Evolutionary conservation across 2,888 invertebrate species (phyloP).

Genomic region (Perithous albicinctus): DNA sequence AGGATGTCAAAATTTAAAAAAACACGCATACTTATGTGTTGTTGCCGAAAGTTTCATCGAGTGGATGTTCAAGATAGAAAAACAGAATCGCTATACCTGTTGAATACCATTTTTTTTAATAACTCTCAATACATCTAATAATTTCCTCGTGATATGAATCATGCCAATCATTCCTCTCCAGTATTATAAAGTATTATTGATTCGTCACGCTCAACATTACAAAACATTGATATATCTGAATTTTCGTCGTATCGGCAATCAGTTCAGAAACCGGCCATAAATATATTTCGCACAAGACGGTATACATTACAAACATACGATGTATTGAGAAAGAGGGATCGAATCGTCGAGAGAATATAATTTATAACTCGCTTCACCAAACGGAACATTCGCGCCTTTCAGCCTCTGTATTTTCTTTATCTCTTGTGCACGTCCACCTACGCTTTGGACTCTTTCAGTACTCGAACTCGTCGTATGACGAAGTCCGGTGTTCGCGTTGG

Average conservation of each 20-base stretch:
- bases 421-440: conserved; percentile 62
- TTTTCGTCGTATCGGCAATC: conserved; percentile 16
- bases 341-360: conserved; percentile 61
- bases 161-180: too few relatives aligned
- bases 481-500: conserved; percentile 46
- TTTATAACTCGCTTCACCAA: conserved; percentile 54
- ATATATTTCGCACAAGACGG: conserved; percentile 10
- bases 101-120: too few relatives aligned
- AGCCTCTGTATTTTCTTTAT: conserved; percentile 66
- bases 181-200: background rate
- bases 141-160: background rate
- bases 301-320: too few relatives aligned
- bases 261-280: conserved; percentile 28
- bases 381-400: conserved; percentile 43
- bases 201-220: conserved; percentile 23
- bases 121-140: background rate
- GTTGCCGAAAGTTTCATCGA: too few relatives aligned
- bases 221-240: conserved; percentile 31
- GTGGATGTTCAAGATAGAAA: too few relatives aligned
- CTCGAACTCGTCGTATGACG: conserved; percentile 36
- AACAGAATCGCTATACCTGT: too few relatives aligned
- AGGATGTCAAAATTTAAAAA: too few relatives aligned
- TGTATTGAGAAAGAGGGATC: conserved; percentile 56
- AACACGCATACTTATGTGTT: too few relatives aligned
- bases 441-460: conserved; percentile 36